A percentile compares a stretch with the other conserved stretches of the same genome.
Conservation (phyloP, 2,888 invertebrate genomes). For the Ochropleura plecta region DNA sequence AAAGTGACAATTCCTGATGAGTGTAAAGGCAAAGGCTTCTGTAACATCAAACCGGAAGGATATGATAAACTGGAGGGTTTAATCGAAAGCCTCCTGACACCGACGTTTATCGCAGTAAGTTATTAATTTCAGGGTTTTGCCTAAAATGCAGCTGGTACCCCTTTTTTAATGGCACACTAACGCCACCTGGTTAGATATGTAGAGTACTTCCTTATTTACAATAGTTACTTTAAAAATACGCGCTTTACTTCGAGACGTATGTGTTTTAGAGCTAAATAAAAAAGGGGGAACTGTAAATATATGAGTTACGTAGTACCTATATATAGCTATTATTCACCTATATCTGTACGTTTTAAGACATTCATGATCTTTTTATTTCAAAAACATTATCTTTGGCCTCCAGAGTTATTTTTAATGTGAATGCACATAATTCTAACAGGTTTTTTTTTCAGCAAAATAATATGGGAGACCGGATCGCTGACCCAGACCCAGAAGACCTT, state of each 20-base stretch:
- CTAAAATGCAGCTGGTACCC: too few relatives aligned
- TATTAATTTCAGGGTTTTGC: not conserved
- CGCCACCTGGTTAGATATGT: too few relatives aligned
- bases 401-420: not conserved
- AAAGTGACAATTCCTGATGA: slow-evolving; percentile 38
- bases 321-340: too few relatives aligned
- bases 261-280: too few relatives aligned
- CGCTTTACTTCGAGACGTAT: too few relatives aligned
- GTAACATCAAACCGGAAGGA: slow-evolving; percentile 46
- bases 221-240: too few relatives aligned
- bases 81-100: slow-evolving; percentile 12
- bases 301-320: too few relatives aligned
- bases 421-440: not conserved
- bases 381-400: not conserved
- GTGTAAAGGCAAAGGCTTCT: slow-evolving; percentile 45
- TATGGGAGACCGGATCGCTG: slow-evolving; percentile 30
- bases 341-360: not conserved
- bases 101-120: slow-evolving; percentile 40
- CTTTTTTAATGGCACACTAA: too few relatives aligned
- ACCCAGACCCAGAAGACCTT: not conserved
- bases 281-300: too few relatives aligned
- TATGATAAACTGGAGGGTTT: slow-evolving; percentile 36
- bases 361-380: not conserved
- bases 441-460: slow-evolving; percentile 29
- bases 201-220: too few relatives aligned